Conservation (phyloP, 2,888 invertebrate species). For the Cheilosia vulpina region DNA sequence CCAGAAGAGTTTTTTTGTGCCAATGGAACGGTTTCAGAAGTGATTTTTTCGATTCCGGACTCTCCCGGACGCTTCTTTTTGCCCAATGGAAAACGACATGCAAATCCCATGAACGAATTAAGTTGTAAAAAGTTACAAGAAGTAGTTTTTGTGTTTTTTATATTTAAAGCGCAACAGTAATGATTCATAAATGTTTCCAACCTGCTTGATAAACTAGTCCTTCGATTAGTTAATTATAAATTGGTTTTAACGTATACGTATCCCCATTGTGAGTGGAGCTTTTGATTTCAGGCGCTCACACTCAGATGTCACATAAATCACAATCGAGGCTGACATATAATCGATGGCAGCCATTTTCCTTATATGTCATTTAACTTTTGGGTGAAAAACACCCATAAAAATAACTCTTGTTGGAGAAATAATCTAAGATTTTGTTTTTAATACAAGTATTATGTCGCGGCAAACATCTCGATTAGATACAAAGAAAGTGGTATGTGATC, state of each 20-base stretch:
- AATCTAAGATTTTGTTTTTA: neutral
- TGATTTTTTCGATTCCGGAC: no score
- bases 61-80: no score
- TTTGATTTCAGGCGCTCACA: neutral
- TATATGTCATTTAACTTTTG: constrained; percentile 15
- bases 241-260: neutral
- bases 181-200: no score
- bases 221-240: no score
- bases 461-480: constrained; percentile 82
- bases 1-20: no score
- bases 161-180: no score
- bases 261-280: neutral
- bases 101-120: no score
- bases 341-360: constrained; percentile 27
- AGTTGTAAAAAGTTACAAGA: no score
- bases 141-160: no score
- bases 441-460: constrained; percentile 80
- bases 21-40: no score
- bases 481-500: constrained; percentile 83
- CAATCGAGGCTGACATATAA: neutral
- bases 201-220: no score
- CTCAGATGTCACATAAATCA: neutral
- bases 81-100: no score
- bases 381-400: constrained; percentile 16
- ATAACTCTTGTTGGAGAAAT: neutral